Evolutionary conservation across 1,140 invertebrate genomes (phyloP), one percentile per base, ranked within the genome.

Genomic region (Drosophila malerkotliana): DNA sequence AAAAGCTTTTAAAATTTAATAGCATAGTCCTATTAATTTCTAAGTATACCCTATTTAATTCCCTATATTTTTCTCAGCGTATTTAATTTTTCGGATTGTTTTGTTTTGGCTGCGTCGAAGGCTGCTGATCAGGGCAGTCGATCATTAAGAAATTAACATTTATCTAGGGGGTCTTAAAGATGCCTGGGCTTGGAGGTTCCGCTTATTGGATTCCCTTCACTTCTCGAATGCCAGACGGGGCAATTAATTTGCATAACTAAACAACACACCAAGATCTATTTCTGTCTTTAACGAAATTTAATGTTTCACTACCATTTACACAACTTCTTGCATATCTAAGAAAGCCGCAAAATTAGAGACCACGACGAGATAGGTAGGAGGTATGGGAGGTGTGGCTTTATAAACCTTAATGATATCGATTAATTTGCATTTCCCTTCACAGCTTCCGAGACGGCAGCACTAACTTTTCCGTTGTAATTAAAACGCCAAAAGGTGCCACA

Each of bases 401-500:
- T 78, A 88, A 78, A 87, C 74, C 62, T 71, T 78, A 87, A 87
- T 80, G 78, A 88, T 88, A 87, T 87, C 82, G 83, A 87, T 87
- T 87, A 82, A 87, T 87, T 87, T 87, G 83, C 83, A 87, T 87
- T 78, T 69, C 63, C 73, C 52, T 61, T 53, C 69, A 24, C 52
- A 53, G 45, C 52, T 66, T 73, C 53, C 53, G 49, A 18, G 56
- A 54, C 57, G 49, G 57, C 21, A 57, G 34, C 41, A 39, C 48
- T 56, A 87, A 82, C 66, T 88, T 85, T 85, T 72, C 58, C 66
- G 66, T 82, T 78, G 82, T 87, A 87, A 87, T 87, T 87, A 87
- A 87, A 87, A 87, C 82, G 83, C 75, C 83, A 88, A 88, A 74
- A 87, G 83, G 79, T 87, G 82, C 82, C 82, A 88, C 82, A 80